Conservation (phyloP, 1,140 invertebrate species). For the Neodiprion fabricii region DNA sequence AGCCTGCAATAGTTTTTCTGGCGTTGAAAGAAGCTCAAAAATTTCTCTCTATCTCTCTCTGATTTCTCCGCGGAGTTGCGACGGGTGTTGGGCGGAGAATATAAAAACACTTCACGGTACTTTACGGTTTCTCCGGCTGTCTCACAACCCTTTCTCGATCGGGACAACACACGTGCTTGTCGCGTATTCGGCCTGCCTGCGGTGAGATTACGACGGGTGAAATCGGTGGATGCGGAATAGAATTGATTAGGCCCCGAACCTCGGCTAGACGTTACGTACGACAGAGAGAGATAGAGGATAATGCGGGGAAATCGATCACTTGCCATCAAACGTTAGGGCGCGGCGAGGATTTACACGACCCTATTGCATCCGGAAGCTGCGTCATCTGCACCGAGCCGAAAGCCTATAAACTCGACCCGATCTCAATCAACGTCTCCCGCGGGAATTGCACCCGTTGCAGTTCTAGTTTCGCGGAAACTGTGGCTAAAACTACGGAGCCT, state of each 20-base stretch:
- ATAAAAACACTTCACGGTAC: too few species aligned
- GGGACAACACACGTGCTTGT: background rate
- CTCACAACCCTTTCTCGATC: too few species aligned
- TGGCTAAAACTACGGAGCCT: background rate
- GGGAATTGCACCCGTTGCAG: background rate
- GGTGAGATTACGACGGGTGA: background rate
- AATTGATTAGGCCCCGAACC: background rate
- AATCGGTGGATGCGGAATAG: background rate
- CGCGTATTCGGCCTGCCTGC: background rate
- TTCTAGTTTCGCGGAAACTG: background rate
- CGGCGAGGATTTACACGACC: background rate
- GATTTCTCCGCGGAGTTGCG: too few species aligned
- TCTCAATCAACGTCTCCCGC: conserved; percentile 6
- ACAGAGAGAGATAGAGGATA: background rate
- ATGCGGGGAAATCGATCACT: background rate
- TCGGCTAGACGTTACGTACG: background rate
- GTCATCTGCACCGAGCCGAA: background rate
- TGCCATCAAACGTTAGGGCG: background rate
- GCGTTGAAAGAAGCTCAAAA: too few species aligned
- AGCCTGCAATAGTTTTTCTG: too few species aligned
- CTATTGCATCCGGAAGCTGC: background rate
- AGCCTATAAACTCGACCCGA: background rate
- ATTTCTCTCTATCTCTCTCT: too few species aligned
- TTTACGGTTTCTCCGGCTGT: too few species aligned
- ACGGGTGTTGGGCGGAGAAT: too few species aligned